Evolutionary conservation across 1,140 invertebrate species (phyloP), one percentile per base, ranked within the genome.

Genomic region (Kradibia gibbosae): DNA sequence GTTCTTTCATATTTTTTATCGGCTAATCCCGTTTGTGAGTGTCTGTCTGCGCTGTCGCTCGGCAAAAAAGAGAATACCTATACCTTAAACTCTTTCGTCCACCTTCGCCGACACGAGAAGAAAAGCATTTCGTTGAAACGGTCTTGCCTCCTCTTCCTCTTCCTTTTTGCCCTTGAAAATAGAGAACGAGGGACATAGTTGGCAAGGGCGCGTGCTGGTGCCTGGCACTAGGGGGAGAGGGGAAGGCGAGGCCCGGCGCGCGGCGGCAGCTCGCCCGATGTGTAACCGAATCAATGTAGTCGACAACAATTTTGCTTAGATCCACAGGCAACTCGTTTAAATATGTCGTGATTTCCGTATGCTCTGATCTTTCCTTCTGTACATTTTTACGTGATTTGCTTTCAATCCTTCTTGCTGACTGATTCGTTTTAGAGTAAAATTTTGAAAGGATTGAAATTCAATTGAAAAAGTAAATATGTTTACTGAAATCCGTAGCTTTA

Each of bases 1-100:
- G 50, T 72, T 80, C 65, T 79, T 80, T n/a, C n/a, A n/a, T 80
- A 80, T 73, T 42, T 70, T 36, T 60, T 70, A 73, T 50, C 70
- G 55, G 53, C 50, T 42, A 73, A 80, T 72, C 65, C 25, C 25
- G 67, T 79, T 71, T 78, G 62, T 48, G 22, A 8, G 39, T 11
- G 25, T 7, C 13, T 3, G 36, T n/a, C 2, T 17, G 7, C 42
- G 17, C 65, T 67, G 36, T 67, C 36, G 65, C n/a, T 28, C 3
- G 28, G 34, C 8, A 39, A 28, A 22, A n/a, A 67, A 42, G 22
- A 71, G 36, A 39, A n/a, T n/a, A n/a, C 28, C 8, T 28, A 28
- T n/a, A 45, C 42, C 31, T 28, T 5, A 42, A 13, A 42, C 3
- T 28, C n/a, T 3, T 7, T 20, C 34, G 1, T 42, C 17, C n/a